Evolutionary conservation across 1,140 invertebrate genomes (phyloP).

Genomic region (Aricia agestis): DNA sequence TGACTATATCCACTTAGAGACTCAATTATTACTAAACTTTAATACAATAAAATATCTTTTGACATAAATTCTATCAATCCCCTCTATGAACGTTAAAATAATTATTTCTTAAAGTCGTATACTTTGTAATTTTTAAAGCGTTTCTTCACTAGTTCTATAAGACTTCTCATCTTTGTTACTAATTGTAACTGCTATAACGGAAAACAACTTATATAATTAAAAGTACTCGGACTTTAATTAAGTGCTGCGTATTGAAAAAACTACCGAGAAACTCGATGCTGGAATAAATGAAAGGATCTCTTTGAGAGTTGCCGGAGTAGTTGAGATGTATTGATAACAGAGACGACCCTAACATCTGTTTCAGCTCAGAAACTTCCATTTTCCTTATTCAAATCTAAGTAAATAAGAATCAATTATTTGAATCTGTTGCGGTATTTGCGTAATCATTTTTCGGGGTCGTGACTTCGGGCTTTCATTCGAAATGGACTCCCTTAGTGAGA

Average conservation of each 20-base stretch:
- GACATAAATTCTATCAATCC: no score
- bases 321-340: conserved; percentile 11
- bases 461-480: not conserved
- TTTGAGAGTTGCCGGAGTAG: not conserved
- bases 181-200: not conserved
- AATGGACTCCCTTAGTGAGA: conserved; percentile 9
- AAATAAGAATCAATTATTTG: conserved; percentile 14
- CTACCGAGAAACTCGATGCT: not conserved
- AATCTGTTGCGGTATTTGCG: conserved; percentile 8
- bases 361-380: not conserved
- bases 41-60: no score
- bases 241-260: conserved; percentile 11
- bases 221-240: conserved; percentile 3
- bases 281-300: conserved; percentile 15
- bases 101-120: no score
- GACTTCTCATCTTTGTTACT: no score
- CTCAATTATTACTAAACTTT: no score
- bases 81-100: no score
- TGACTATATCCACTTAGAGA: no score
- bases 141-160: no score
- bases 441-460: conserved; percentile 8
- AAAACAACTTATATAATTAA: conserved; percentile 11
- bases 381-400: conserved; percentile 6
- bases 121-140: no score
- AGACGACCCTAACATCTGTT: not conserved